These are phyloP conservation scores for Solea solea DNA, from an alignment of 2,113 vertebrate species.

Conservation along the genomic window DNA sequence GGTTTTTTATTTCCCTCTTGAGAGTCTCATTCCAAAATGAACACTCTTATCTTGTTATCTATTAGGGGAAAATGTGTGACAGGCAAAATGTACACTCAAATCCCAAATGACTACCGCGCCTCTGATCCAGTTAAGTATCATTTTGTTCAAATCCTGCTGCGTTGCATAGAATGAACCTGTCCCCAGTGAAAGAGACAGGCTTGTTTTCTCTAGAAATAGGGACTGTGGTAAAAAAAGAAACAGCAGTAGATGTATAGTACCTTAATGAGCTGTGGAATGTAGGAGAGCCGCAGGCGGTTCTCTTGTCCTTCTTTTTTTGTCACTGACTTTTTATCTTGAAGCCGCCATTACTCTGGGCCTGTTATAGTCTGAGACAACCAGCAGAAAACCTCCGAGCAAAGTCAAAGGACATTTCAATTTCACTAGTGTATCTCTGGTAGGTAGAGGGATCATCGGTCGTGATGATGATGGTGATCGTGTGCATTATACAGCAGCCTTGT, in stretches of 20 bases:
- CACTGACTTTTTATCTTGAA: constrained; percentile 33
- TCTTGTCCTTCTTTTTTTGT: constrained; percentile 34
- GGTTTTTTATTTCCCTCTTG: constrained; percentile 29
- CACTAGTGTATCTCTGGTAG: not conserved
- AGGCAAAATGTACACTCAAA: not conserved
- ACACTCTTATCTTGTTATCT: constrained; percentile 13
- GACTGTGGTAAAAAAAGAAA: not conserved
- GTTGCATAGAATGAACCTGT: constrained; percentile 22
- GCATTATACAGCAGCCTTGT: no score
- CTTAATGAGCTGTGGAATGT: constrained; percentile 66
- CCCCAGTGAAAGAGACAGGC: constrained; percentile 29
- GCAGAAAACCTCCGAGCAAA: constrained; percentile 29
- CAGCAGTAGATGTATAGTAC: constrained; percentile 47
- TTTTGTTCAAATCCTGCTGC: not conserved
- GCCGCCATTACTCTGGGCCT: constrained; percentile 61
- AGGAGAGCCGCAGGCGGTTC: constrained; percentile 57
- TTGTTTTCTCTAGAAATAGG: constrained; percentile 56
- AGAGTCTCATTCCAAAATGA: constrained; percentile 15
- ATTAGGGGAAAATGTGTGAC: constrained; percentile 19
- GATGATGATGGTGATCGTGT: not conserved
- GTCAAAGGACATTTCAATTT: not conserved
- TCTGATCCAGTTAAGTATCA: constrained; percentile 23
- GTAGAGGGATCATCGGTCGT: not conserved
- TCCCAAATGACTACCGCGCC: constrained; percentile 9
- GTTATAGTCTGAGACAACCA: constrained; percentile 46